A percentile compares a stretch with the other conserved stretches of the same genome.
Evolutionary conservation across 2,797 vertebrate genomes (phyloP).

Genomic region (Sebastolobus altivelis): DNA sequence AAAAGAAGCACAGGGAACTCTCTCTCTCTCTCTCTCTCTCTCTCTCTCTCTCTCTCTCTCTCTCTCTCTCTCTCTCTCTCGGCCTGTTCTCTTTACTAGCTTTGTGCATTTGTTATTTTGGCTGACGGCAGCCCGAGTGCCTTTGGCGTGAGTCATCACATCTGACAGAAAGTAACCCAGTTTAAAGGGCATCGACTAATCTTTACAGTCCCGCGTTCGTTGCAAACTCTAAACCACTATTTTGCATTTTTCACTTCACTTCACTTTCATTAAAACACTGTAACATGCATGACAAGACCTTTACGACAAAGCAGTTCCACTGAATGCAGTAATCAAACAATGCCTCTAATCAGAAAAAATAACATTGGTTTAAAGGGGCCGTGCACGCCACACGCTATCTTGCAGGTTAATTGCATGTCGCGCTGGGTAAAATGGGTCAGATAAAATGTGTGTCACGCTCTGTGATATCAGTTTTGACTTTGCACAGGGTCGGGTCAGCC

Average conservation of each 20-base stretch:
- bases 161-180: conserved; percentile 39
- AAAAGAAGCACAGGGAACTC: conserved; percentile 47
- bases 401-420: conserved; percentile 11
- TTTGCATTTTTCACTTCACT: background rate
- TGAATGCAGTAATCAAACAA: background rate
- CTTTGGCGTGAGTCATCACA: conserved; percentile 61
- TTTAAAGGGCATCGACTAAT: conserved; percentile 49
- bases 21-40: conserved; percentile 4
- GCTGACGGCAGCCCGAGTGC: conserved; percentile 42
- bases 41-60: conserved; percentile 22
- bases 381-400: background rate
- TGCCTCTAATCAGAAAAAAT: background rate
- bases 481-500: background rate
- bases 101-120: conserved; percentile 55
- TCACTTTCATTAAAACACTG: background rate
- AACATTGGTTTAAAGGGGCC: background rate
- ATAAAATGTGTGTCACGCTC: conserved; percentile 29
- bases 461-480: background rate
- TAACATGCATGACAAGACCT: background rate
- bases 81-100: conserved; percentile 34
- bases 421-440: background rate
- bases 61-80: conserved; percentile 28
- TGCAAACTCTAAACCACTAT: background rate
- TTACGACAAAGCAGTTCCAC: background rate
- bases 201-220: conserved; percentile 19